Base-by-base conservation (phyloP, 2,113 vertebrate genomes). In the Corydoras maculifer region DNA sequence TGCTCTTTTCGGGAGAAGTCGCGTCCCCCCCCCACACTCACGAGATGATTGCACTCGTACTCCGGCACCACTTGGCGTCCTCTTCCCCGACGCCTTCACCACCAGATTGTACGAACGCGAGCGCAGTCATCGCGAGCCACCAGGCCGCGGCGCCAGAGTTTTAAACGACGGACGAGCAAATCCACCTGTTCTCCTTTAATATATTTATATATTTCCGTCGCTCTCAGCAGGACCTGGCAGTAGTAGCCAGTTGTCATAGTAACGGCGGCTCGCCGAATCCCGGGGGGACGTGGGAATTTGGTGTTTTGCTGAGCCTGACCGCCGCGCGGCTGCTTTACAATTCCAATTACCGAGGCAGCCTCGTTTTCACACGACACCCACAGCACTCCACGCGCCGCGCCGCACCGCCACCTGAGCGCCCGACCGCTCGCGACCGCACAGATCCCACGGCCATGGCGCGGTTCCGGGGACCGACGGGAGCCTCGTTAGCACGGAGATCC, bases 241-340 rank as follows among this genome's bases (percentile, higher is more conserved):
- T 85, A 88, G 85, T 87, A 90, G 83, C 87, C 82, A 78, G 89
- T 90, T 78, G 88, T 88, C 90, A 91, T 91, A 85, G 90, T 85
- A 90, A 91, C 89, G 83, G 86, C 82, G 87, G 88, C 82, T 85
- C 79, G 84, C 83, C 83, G 79, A 85, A 73, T 89, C 89, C 87
- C 86, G 58, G 50, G 85, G 87, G 90, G 88, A 86, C 88, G 82
- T 89, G 88, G 87, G 73, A 86, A 86, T 88, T 86, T 85, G 81
- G 78, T 84, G 85, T 88, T 82, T 85, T 86, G 82, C 80, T 82
- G 82, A 86, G 86, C 82, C 80, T 58, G 70, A 81, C 77, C 76
- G 81, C 68, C 76, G 76, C 80, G 80, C 65, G 78, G 75, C 64
- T 78, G 76, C 58, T 76, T 78, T 77, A 78, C 67, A 79, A 75